Conservation (phyloP, 1,140 invertebrate species). For the Tetramorium simillimum region DNA sequence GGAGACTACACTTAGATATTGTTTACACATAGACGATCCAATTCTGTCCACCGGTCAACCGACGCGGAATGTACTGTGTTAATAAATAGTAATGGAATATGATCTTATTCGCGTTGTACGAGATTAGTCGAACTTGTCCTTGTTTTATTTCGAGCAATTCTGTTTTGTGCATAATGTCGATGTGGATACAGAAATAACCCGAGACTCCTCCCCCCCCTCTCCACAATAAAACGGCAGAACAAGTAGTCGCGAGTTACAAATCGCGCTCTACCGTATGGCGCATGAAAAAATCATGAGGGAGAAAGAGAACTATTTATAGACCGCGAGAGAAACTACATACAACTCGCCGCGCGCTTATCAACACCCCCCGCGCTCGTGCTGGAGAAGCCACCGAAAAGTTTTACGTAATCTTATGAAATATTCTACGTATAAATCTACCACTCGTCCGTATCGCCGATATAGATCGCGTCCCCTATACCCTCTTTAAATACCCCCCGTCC, state of each 20-base stretch:
- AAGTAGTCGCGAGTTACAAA: neutral
- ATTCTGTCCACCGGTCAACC: neutral
- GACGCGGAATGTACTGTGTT: constrained; percentile 8
- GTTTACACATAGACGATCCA: constrained; percentile 26
- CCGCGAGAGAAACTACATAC: neutral
- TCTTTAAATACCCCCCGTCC: constrained; percentile 10
- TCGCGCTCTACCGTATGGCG: neutral
- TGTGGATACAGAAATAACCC: constrained; percentile 30
- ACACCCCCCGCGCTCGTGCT: neutral
- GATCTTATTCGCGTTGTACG: constrained; percentile 76
- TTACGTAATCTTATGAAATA: constrained; percentile 45
- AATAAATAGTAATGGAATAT: constrained; percentile 67
- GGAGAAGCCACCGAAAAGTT: neutral
- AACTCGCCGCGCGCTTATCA: neutral
- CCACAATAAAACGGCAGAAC: neutral
- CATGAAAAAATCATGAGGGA: neutral
- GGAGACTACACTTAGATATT: constrained; percentile 33
- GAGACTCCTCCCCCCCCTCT: neutral
- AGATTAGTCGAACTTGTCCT: constrained; percentile 80
- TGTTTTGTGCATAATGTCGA: constrained; percentile 69
- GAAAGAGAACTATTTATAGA: neutral
- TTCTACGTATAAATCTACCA: neutral
- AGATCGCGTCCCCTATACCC: neutral
- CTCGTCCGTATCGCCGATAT: neutral
- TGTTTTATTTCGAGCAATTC: constrained; percentile 79